Base-by-base conservation (phyloP, 1,140 invertebrate species). In the Armadillidium nasatum region DNA sequence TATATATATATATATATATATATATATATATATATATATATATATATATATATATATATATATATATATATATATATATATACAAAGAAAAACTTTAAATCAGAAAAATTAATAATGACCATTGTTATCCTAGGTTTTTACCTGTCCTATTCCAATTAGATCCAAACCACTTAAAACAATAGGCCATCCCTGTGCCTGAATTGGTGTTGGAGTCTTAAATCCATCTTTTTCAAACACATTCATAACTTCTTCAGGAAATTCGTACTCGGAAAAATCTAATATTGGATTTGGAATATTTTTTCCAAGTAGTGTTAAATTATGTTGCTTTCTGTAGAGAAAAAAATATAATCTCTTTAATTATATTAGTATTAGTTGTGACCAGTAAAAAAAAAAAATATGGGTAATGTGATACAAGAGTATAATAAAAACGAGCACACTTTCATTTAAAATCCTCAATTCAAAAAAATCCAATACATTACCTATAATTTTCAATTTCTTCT, bases 121-220 rank as follows among this genome's bases (percentile, higher is more conserved):
- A n/a, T n/a, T n/a, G n/a, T n/a, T n/a, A n/a, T n/a, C n/a, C n/a
- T n/a, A n/a, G 46, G 9, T 60, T 60, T 60, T 76, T 44, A 71
- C 75, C 74, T 88, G 87, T 21, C 88, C 88, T 78, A 89, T 88
- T 13, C 88, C 88, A 33, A 87, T 84, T 76, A 88, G 81, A 83
- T 89, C 87, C 76, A 84, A 81, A 13, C 88, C 88, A 81, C 83
- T 85, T 4, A 89, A 80, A 74, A 88, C 88, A 76, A 88, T 85
- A 10, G 88, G 87, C 87, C 87, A 89, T 19, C 83, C 83, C 76
- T 85, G 84, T 9, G 84, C 80, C 79, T 86, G 85, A 80, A 86
- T 89, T n/a, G 86, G 78, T 71, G 87, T 88, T 10, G 88, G 88
- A 50, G 82, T 78, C 70, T 82, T 81, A 84, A 86, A 88, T 9